phyloP scores from a whole-genome alignment of 2,113 vertebrate species.

The Protobothrops mucrosquamatus region DNA sequence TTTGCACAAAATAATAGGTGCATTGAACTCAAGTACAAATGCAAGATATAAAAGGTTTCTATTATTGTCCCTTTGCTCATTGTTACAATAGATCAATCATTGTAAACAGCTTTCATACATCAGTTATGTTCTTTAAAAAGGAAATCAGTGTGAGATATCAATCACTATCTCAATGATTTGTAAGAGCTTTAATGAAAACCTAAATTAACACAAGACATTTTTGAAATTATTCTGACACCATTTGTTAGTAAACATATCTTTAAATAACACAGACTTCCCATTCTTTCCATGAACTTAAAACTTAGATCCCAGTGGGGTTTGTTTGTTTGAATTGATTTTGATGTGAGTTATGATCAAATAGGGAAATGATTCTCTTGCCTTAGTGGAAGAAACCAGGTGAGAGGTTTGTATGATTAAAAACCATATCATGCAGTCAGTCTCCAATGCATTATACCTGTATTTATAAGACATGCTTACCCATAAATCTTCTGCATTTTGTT shows the following conservation, averaged over 20 bases:
- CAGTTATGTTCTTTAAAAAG: conserved; percentile 30
- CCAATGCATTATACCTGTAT: conserved; percentile 33
- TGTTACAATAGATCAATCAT: conserved; percentile 34
- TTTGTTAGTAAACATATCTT: conserved; percentile 27
- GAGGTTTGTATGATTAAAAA: conserved; percentile 57
- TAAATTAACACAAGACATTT: neutral
- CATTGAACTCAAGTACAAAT: conserved; percentile 32
- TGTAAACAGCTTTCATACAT: conserved; percentile 31
- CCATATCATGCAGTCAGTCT: conserved; percentile 26
- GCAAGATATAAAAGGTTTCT: conserved; percentile 14
- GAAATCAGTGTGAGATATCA: conserved; percentile 23
- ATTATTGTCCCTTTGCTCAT: conserved; percentile 22
- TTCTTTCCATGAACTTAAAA: conserved; percentile 31
- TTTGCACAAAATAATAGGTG: conserved; percentile 22
- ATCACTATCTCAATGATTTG: neutral
- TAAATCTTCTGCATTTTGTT: conserved; percentile 47
- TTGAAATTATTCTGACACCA: conserved; percentile 1
- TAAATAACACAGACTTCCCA: conserved; percentile 34
- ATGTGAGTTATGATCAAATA: conserved; percentile 50
- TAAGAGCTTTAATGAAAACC: conserved; percentile 13
- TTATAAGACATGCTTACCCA: conserved; percentile 51
- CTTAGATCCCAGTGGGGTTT: conserved; percentile 7
- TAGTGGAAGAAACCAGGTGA: conserved; percentile 37
- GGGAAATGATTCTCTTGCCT: conserved; percentile 42
- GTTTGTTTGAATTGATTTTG: conserved; percentile 51